Base-by-base conservation (phyloP, 1,140 invertebrate species). In the Drosophila saltans region DNA sequence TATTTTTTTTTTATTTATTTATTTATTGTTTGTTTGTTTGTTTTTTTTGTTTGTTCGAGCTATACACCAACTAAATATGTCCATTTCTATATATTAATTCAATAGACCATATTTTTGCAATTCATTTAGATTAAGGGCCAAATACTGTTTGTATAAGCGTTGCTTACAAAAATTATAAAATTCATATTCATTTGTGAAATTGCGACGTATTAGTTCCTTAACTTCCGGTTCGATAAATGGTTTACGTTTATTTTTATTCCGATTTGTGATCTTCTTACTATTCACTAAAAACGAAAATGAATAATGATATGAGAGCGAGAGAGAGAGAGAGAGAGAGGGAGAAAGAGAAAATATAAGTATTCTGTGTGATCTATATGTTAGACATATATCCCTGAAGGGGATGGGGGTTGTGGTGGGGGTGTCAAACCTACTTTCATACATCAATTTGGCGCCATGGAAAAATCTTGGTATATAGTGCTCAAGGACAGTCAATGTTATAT, bases 81-180 rank as follows among this genome's bases (percentile, higher is more conserved):
- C 33, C 61, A 55, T 36, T 1, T 36, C 52, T 26, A 1, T 4
- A 5, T 16, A 66, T 52, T 86, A 82, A 16, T 79, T 71, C 21
- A 89, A 43, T 7, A 89, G 43, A 58, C 78, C 80, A 10, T 79
- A 75, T 65, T 75, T 71, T 30, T 91, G 58, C 65, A 91, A 55
- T 36, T 83, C 78, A 40, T 90, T 74, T 40, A 94, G 91, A 78
- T 94, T 94, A 2, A 97, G 92, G 0, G 97, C 96, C 66, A 96
- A 93, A 65, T 96, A 94, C 90, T 98, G 97, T 85, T 95, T 94
- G 80, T 98, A 95, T 5, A 98, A 93, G 79, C 97, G 94, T 91
- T 98, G 97, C 80, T 95, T 95, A 88, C 97, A 97, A 91, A 98
- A 98, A 80, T 98, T 95, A 91, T 98, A 98, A 85, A 98, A 97